Percentiles rank a stretch among this genome's conserved stretches.
Conservation (phyloP, 2,888 invertebrate species). For the Archips crataeganus region DNA sequence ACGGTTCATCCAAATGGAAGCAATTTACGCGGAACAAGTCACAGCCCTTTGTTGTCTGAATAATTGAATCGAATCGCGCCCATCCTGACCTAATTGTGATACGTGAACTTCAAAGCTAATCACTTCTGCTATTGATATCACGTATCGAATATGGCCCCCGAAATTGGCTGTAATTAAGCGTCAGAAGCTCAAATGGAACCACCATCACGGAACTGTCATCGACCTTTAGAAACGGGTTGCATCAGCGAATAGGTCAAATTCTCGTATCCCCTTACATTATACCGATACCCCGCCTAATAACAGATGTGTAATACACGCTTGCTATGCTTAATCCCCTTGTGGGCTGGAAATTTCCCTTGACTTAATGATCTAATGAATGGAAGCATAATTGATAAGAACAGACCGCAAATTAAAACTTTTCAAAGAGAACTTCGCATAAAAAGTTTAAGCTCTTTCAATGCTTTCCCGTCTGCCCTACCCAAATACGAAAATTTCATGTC, state of each 20-base stretch:
- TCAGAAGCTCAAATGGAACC: conserved; percentile 20
- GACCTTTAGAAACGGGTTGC: background rate
- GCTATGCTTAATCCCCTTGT: background rate
- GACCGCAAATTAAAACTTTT: conserved; percentile 38
- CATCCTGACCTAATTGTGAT: conserved; percentile 51
- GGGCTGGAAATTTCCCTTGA: background rate
- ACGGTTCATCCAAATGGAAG: conserved; percentile 58
- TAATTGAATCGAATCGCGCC: conserved; percentile 59
- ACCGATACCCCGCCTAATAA: background rate
- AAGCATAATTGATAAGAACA: conserved; percentile 24
- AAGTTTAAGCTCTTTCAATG: conserved; percentile 31
- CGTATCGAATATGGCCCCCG: conserved; percentile 26
- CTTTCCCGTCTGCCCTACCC: conserved; percentile 12
- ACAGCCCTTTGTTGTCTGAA: conserved; percentile 58
- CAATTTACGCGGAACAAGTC: conserved; percentile 54
- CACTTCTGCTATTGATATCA: conserved; percentile 44
- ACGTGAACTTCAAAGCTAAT: conserved; percentile 50
- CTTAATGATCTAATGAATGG: conserved; percentile 27
- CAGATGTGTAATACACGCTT: background rate
- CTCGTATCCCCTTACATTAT: background rate
- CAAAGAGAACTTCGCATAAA: conserved; percentile 27
- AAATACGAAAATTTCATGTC: conserved; percentile 26
- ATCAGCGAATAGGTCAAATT: conserved; percentile 6
- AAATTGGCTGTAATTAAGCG: conserved; percentile 31
- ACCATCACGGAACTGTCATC: conserved; percentile 9